Percentiles rank a stretch among this genome's conserved stretches.
Conservation (phyloP, 2,797 vertebrate genomes). For the Melanitta fusca region DNA sequence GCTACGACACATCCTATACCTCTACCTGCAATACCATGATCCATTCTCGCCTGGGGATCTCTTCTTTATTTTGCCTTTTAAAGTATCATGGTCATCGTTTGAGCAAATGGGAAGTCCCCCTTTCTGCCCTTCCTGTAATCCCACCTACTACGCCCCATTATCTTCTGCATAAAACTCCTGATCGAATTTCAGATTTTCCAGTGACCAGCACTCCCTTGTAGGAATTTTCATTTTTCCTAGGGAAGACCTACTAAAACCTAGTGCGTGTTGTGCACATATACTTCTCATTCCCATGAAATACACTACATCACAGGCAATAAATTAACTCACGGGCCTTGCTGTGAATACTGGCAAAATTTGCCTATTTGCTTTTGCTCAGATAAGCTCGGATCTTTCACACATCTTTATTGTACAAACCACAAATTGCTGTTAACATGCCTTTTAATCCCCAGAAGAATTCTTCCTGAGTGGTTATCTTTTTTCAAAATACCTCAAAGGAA, state of each 20-base stretch:
- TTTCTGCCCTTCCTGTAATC: background rate
- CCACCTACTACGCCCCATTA: background rate
- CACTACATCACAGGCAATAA: background rate
- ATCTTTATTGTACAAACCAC: background rate
- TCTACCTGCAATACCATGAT: background rate
- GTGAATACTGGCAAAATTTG: background rate
- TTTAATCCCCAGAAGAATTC: background rate
- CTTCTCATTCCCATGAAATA: background rate
- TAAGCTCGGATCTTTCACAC: background rate
- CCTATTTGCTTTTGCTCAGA: background rate
- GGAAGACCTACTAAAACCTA: background rate
- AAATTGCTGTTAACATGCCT: background rate
- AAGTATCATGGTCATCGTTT: background rate
- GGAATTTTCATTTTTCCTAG: background rate
- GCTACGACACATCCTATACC: background rate
- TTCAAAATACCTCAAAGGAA: background rate
- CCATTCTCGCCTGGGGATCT: background rate
- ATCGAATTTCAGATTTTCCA: background rate
- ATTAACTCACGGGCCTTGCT: background rate
- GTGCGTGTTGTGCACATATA: background rate
- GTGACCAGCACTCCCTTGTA: background rate
- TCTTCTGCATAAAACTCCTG: background rate
- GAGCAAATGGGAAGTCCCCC: background rate
- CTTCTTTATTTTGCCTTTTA: background rate
- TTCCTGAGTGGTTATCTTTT: background rate